Conservation (phyloP, 2,797 vertebrate genomes). For the Dromococcyx pavoninus region DNA sequence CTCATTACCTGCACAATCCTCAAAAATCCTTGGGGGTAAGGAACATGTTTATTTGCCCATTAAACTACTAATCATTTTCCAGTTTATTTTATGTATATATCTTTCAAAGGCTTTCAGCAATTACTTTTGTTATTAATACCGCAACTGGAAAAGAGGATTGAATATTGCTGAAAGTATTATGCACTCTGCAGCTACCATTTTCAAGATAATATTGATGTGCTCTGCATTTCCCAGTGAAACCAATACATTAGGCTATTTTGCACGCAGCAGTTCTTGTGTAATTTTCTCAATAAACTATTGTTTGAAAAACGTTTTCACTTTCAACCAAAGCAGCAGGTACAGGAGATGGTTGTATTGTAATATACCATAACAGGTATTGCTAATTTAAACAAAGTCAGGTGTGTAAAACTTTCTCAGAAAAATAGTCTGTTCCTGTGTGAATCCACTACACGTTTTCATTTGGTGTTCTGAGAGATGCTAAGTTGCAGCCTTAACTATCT, state of each 20-base stretch:
- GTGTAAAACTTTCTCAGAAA: too few species aligned
- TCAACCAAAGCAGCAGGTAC: background rate
- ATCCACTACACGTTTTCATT: accelerated
- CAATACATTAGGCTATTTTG: background rate
- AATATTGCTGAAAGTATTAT: background rate
- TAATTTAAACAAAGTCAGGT: too few species aligned
- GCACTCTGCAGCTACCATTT: background rate
- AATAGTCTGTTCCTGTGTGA: background rate
- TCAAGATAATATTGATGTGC: background rate
- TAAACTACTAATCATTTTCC: background rate
- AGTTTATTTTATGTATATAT: background rate
- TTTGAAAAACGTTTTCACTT: background rate
- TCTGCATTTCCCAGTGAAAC: background rate
- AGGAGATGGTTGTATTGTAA: background rate
- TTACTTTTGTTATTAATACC: background rate
- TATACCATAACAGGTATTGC: too few species aligned
- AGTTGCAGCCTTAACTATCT: background rate
- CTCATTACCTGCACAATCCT: background rate
- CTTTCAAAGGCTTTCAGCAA: background rate
- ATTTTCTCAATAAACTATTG: background rate
- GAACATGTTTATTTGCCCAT: background rate
- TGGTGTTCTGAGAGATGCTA: background rate
- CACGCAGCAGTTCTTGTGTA: background rate
- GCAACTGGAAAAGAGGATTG: background rate
- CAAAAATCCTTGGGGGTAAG: background rate